Evolutionary conservation across 2,888 invertebrate species (phyloP).

Genomic region (Portevinia maculata): DNA sequence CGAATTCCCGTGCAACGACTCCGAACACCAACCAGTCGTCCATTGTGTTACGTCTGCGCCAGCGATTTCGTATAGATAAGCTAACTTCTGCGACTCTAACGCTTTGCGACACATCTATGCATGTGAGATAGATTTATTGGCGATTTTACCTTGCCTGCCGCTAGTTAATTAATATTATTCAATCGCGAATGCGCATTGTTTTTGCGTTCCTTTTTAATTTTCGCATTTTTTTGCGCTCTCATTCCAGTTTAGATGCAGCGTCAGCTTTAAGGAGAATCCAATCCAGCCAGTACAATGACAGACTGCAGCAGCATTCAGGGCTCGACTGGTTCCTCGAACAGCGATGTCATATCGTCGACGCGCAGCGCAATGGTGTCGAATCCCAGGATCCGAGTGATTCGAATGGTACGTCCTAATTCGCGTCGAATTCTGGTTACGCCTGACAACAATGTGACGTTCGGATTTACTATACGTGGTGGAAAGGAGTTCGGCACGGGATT

Average conservation of each 20-base stretch:
- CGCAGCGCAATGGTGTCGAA: constrained; percentile 80
- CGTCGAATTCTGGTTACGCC: constrained; percentile 84
- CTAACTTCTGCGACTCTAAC: constrained; percentile 38
- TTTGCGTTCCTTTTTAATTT: constrained; percentile 9
- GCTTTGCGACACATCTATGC: constrained; percentile 69
- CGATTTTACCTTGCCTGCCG: constrained; percentile 53
- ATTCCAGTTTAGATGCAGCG: constrained; percentile 58
- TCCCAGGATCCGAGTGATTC: constrained; percentile 85
- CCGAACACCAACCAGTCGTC: constrained; percentile 37
- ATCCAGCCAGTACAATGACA: constrained; percentile 74
- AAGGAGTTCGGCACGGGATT: constrained; percentile 96
- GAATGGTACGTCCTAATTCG: constrained; percentile 84
- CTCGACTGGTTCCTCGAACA: constrained; percentile 82
- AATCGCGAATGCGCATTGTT: constrained; percentile 47
- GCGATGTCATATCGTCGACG: constrained; percentile 81
- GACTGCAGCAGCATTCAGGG: constrained; percentile 82
- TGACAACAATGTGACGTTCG: constrained; percentile 87
- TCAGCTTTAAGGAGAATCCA: constrained; percentile 16
- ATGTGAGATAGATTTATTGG: constrained; percentile 55
- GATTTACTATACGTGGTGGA: constrained; percentile 93
- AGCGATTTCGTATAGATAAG: no score
- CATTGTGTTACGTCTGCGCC: constrained; percentile 64
- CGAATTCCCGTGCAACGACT: constrained; percentile 53
- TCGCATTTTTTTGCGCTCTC: constrained; percentile 4
- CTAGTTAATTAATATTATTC: constrained; percentile 69